A percentile compares a stretch with the other conserved stretches of the same genome.
Conservation (phyloP, 2,797 vertebrate genomes). For the Kryptopterus vitreolus region DNA sequence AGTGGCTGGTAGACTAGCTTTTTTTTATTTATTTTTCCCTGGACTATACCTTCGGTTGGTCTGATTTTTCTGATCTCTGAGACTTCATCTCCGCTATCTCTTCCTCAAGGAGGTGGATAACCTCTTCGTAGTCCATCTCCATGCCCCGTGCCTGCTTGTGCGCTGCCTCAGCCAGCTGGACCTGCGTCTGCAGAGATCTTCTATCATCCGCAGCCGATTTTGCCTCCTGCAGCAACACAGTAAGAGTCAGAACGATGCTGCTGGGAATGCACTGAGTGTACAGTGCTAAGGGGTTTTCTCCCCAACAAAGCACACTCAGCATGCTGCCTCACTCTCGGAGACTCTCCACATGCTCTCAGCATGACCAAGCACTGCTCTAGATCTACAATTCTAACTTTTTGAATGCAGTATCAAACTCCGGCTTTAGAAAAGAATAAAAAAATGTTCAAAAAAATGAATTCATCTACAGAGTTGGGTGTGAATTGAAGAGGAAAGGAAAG, state of each 20-base stretch:
- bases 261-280: constrained; percentile 41
- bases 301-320: constrained; percentile 36
- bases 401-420: neutral
- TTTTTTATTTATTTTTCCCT: too few species aligned
- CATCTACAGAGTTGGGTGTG: neutral
- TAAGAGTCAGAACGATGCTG: constrained; percentile 40
- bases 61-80: constrained; percentile 76
- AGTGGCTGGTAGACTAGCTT: neutral
- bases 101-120: constrained; percentile 87
- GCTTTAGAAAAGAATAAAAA: neutral
- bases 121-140: constrained; percentile 96
- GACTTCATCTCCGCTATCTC: constrained; percentile 89
- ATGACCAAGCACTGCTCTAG: constrained; percentile 46
- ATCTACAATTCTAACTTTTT: constrained; percentile 7
- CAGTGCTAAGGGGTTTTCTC: constrained; percentile 39
- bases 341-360: constrained; percentile 27
- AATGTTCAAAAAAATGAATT: constrained; percentile 15
- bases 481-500: neutral
- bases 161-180: constrained; percentile 86
- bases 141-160: constrained; percentile 85
- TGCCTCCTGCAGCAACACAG: constrained; percentile 75
- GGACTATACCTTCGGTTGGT: constrained; percentile 76
- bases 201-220: constrained; percentile 83
- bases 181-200: constrained; percentile 74
- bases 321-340: neutral